Conservation (phyloP, 2,888 invertebrate genomes). For the Trachelus tabidus region DNA sequence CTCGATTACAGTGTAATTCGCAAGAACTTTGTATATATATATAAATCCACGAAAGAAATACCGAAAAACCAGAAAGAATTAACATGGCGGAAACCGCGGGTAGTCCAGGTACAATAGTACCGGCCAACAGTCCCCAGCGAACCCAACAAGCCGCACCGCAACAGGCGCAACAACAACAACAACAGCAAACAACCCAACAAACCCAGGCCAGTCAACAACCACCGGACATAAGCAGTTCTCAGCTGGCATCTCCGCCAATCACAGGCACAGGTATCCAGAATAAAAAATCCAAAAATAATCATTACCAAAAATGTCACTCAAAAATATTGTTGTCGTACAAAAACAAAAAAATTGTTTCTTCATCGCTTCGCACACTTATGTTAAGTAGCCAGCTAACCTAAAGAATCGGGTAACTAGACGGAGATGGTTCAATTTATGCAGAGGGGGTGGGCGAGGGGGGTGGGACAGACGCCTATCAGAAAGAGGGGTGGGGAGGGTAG, state of each 20-base stretch:
- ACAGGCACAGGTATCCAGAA: constrained; percentile 62
- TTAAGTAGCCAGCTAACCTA: background rate
- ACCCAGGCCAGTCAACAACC: constrained; percentile 52
- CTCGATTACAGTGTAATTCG: background rate
- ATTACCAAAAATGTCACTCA: too few relatives aligned
- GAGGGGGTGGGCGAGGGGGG: constrained; percentile 15
- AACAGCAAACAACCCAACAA: constrained; percentile 29
- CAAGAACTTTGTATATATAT: background rate
- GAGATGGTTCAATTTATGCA: background rate
- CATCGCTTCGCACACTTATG: background rate
- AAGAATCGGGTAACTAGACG: background rate
- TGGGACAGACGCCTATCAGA: constrained; percentile 15
- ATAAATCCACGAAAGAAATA: background rate
- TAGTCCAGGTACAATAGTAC: constrained; percentile 50
- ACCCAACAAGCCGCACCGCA: constrained; percentile 32
- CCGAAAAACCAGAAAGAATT: background rate
- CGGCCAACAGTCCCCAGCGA: constrained; percentile 57
- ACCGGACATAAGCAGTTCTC: constrained; percentile 63
- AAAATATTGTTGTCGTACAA: background rate
- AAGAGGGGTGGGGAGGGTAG: background rate
- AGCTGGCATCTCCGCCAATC: constrained; percentile 61
- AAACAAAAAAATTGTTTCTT: background rate
- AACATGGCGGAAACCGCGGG: constrained; percentile 62
- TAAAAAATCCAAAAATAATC: constrained; percentile 1
- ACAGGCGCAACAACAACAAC: constrained; percentile 40